Percentiles rank a stretch among this genome's conserved stretches.
Evolutionary conservation across 2,797 vertebrate species (phyloP).

Genomic region (Zalophus californianus): DNA sequence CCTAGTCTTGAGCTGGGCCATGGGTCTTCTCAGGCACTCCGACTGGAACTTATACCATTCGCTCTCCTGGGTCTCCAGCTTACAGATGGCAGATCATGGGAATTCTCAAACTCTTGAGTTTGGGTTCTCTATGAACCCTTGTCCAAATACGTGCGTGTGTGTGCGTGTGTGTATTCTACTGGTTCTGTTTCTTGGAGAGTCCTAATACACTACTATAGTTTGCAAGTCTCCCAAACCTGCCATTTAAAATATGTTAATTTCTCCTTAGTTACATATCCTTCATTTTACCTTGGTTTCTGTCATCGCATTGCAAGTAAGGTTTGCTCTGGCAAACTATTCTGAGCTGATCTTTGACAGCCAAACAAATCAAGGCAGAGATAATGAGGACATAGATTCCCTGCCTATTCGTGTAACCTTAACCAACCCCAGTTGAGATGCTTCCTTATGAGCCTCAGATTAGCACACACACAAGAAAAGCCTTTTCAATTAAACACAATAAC

Average conservation of each 20-base stretch:
- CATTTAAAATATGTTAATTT: slow-evolving; percentile 38
- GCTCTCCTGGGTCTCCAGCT: background rate
- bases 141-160: background rate
- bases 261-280: slow-evolving; percentile 16
- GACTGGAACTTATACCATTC: background rate
- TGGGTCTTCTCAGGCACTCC: background rate
- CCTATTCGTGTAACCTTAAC: slow-evolving; percentile 28
- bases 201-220: background rate
- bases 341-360: slow-evolving; percentile 63
- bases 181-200: background rate
- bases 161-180: background rate
- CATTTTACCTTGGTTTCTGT: slow-evolving; percentile 54
- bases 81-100: background rate
- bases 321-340: slow-evolving; percentile 52
- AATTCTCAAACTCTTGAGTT: background rate
- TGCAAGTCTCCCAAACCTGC: slow-evolving; percentile 1
- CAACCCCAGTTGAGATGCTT: slow-evolving; percentile 7
- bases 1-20: background rate
- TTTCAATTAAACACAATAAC: slow-evolving; percentile 63
- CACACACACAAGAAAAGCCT: background rate
- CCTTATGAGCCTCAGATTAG: background rate
- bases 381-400: slow-evolving; percentile 48
- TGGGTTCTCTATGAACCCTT: background rate
- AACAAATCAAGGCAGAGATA: slow-evolving; percentile 68
- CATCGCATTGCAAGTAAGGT: background rate